Conservation (phyloP, 2,797 vertebrate species). For the Peromyscus melanophrys region DNA sequence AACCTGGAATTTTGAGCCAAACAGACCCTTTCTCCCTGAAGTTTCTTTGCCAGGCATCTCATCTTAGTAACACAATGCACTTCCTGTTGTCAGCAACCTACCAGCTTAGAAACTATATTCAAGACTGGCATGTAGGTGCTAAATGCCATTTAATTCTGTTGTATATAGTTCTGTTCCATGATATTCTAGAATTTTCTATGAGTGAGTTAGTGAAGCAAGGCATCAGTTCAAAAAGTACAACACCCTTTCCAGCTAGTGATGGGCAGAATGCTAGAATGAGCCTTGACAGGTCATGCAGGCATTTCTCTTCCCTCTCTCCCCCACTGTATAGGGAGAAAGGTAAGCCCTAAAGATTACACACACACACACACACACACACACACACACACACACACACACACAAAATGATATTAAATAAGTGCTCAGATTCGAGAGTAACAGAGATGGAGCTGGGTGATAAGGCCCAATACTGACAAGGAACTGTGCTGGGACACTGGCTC, state of each 20-base stretch:
- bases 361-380: background rate
- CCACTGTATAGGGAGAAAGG: background rate
- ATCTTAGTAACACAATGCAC: background rate
- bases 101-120: background rate
- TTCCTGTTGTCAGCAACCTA: background rate
- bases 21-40: background rate
- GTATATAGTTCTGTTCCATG: background rate
- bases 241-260: background rate
- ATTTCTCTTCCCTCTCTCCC: fast-evolving
- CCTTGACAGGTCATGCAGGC: background rate
- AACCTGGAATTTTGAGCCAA: background rate
- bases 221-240: background rate
- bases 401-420: background rate
- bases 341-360: background rate
- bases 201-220: background rate
- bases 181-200: constrained; percentile 21
- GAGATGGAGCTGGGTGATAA: background rate
- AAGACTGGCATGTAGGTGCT: background rate
- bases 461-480: no score
- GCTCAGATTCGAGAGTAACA: background rate
- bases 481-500: background rate
- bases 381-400: background rate
- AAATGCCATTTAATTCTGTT: background rate
- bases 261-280: background rate
- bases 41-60: background rate